Percentiles rank a stretch among this genome's conserved stretches.
phyloP scores from a whole-genome alignment of 2,888 invertebrate genomes.

The Odontomyia ornata region DNA sequence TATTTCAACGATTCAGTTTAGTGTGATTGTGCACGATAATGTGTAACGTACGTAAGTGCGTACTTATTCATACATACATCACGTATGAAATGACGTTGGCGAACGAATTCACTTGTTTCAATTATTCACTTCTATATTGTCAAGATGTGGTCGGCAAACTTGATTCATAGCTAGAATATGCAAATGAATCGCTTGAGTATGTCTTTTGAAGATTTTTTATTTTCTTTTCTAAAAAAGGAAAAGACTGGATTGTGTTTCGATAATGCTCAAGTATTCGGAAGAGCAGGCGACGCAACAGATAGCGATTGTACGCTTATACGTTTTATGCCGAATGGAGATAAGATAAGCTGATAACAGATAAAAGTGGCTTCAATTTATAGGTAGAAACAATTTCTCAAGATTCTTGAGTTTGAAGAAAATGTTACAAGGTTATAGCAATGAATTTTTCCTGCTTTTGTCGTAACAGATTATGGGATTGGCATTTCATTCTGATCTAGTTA shows the following conservation, averaged over 20 bases:
- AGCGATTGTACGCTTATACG: too few relatives aligned
- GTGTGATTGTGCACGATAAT: too few relatives aligned
- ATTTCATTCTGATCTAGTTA: too few relatives aligned
- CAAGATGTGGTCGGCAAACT: background rate
- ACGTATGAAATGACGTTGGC: background rate
- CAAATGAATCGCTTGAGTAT: background rate
- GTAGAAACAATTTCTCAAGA: too few relatives aligned
- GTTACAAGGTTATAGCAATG: too few relatives aligned
- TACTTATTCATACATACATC: too few relatives aligned
- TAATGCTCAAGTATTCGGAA: background rate
- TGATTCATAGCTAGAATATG: constrained; percentile 9
- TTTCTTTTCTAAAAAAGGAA: background rate
- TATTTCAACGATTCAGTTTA: background rate
- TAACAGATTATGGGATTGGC: too few relatives aligned
- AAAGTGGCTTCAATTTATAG: background rate
- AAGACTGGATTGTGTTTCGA: background rate
- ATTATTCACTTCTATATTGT: constrained; percentile 4
- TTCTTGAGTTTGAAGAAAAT: too few relatives aligned
- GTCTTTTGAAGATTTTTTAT: background rate
- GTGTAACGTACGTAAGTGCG: too few relatives aligned
- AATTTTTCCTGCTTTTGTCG: too few relatives aligned
- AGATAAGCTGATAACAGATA: background rate
- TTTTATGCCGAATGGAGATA: background rate
- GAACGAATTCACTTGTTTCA: background rate
- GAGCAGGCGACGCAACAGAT: background rate